phyloP scores from a whole-genome alignment of 2,888 invertebrate species.

The Eupelmus urozonus region DNA sequence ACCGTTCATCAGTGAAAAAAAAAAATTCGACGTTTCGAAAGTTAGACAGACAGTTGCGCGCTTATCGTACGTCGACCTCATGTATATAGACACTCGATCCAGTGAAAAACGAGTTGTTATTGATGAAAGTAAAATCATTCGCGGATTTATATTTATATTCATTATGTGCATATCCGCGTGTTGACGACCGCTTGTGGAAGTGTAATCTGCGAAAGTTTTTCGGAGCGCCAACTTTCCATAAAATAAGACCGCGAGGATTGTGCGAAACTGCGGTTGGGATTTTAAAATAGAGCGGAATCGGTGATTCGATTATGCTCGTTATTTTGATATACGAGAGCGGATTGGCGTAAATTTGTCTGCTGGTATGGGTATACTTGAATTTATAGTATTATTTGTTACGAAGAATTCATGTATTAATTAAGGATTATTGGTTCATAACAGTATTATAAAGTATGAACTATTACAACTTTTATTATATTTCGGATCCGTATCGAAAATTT shows the following conservation, averaged over 20 bases:
- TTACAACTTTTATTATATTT: no score
- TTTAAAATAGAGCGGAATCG: neutral
- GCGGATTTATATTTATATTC: conserved; percentile 3
- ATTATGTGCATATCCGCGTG: neutral
- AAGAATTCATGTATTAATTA: neutral
- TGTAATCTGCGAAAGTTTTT: neutral
- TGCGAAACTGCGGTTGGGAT: neutral
- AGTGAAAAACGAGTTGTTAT: conserved; percentile 17
- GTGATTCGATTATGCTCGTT: neutral
- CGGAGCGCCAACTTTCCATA: conserved; percentile 1
- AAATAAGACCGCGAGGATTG: conserved; percentile 21
- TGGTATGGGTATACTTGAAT: neutral
- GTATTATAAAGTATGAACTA: no score
- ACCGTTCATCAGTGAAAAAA: neutral
- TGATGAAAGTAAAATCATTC: conserved; percentile 34
- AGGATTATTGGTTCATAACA: no score
- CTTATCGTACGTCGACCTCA: conserved; percentile 26
- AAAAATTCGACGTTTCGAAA: conserved; percentile 24
- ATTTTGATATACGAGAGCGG: no score
- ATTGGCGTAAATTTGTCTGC: no score
- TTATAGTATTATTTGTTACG: neutral
- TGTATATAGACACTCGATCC: neutral
- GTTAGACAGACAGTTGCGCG: neutral
- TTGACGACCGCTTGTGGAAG: neutral
- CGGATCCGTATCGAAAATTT: no score